Evolutionary conservation across 2,888 invertebrate species (phyloP).

Genomic region (Melinaea menophilus): DNA sequence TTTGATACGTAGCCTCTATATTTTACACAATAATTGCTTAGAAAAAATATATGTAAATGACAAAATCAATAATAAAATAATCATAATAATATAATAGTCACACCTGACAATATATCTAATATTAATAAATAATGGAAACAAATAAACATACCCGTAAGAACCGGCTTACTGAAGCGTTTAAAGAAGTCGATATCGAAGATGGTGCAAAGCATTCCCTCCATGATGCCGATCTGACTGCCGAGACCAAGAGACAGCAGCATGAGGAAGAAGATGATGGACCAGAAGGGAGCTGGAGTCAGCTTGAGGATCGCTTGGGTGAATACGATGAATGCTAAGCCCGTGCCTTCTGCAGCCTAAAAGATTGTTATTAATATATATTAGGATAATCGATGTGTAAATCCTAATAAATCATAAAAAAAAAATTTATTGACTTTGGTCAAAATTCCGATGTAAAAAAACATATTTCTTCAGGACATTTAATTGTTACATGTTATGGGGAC

Average conservation of each 20-base stretch:
- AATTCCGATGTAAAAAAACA: no score
- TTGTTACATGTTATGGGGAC: no score
- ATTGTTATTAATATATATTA: no score
- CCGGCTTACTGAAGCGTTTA: slow-evolving; percentile 91
- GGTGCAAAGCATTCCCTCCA: slow-evolving; percentile 97
- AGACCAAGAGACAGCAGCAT: slow-evolving; percentile 96
- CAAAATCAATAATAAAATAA: background rate
- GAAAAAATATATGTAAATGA: no score
- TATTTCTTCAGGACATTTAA: no score
- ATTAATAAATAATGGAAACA: background rate
- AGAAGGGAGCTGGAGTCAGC: slow-evolving; percentile 95
- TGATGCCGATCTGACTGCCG: slow-evolving; percentile 96
- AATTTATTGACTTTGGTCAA: no score
- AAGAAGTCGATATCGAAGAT: slow-evolving; percentile 96
- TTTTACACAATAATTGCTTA: no score
- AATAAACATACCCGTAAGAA: slow-evolving; percentile 84
- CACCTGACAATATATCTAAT: no score
- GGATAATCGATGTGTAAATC: no score
- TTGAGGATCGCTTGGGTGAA: slow-evolving; percentile 98
- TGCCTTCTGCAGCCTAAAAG: slow-evolving; percentile 94
- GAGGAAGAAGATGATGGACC: slow-evolving; percentile 97
- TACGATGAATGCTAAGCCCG: slow-evolving; percentile 97
- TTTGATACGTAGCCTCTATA: no score
- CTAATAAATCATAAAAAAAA: no score
- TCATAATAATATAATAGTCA: no score